Percentiles rank a stretch among this genome's conserved stretches.
These are phyloP conservation scores for Macrobrachium nipponense DNA, from an alignment of 1,140 invertebrate genomes.

Conservation along the genomic window DNA sequence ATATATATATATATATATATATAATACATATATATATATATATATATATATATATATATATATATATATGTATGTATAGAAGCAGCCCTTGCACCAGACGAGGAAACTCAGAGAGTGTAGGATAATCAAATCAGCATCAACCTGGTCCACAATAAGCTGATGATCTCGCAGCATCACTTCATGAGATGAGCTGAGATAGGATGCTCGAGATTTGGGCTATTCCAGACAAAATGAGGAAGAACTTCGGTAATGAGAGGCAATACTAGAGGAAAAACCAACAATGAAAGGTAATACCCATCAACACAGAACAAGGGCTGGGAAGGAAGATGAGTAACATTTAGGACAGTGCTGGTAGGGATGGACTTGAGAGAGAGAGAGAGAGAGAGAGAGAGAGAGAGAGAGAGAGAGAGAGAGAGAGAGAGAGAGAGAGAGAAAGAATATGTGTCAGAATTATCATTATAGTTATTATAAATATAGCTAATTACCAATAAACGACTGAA, in stretches of 20 bases:
- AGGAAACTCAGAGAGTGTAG: background rate
- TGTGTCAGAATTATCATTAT: background rate
- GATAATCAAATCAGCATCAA: background rate
- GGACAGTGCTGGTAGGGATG: background rate
- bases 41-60: background rate
- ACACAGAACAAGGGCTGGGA: background rate
- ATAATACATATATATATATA: background rate
- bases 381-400: slow-evolving; percentile 20
- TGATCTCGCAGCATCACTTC: no score
- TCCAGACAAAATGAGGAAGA: slow-evolving; percentile 7
- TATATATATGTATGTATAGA: background rate
- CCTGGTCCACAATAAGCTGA: no score
- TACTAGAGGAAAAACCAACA: background rate
- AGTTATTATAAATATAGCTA: no score
- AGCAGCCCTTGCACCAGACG: no score
- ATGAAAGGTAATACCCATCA: background rate
- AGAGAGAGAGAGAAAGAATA: background rate
- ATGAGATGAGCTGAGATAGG: no score
- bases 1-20: background rate
- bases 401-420: slow-evolving; percentile 9
- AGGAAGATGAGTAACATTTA: background rate
- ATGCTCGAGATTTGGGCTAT: no score
- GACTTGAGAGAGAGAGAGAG: slow-evolving; percentile 2
- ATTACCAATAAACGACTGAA: no score
- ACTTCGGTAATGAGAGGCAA: slow-evolving; percentile 3